Evolutionary conservation across 2,797 vertebrate genomes (phyloP).

Genomic region (Gobio occitaniae): DNA sequence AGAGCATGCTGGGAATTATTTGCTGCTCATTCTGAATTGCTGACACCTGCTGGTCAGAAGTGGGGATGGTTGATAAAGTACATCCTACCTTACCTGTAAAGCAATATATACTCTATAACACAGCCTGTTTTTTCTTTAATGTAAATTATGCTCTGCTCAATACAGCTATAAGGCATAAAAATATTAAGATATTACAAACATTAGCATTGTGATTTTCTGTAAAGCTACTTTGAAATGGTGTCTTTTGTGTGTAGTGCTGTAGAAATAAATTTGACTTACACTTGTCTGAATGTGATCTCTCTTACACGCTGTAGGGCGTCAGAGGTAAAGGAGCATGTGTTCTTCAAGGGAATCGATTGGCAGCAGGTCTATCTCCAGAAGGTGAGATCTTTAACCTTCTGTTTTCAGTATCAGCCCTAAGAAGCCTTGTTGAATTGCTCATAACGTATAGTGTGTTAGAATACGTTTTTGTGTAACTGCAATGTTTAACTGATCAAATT

Average conservation of each 20-base stretch:
- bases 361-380: slow-evolving; percentile 97
- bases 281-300: slow-evolving; percentile 14
- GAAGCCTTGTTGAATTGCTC: background rate
- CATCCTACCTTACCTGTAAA: background rate
- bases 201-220: background rate
- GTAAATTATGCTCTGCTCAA: background rate
- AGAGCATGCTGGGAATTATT: slow-evolving; percentile 31
- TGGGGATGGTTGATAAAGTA: background rate
- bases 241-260: background rate
- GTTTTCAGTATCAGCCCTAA: background rate
- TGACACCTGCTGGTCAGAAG: slow-evolving; percentile 47
- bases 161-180: background rate
- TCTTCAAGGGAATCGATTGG: slow-evolving; percentile 97
- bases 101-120: background rate
- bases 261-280: background rate
- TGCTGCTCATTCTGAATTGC: slow-evolving; percentile 21
- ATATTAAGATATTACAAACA: background rate
- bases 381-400: slow-evolving; percentile 74
- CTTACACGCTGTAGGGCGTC: slow-evolving; percentile 79
- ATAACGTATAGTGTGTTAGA: background rate
- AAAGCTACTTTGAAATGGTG: background rate
- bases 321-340: slow-evolving; percentile 93
- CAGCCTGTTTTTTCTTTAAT: background rate
- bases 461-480: background rate
- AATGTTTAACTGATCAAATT: slow-evolving; percentile 3